phyloP scores from a whole-genome alignment of 2,113 vertebrate species.

The Mus pahari region DNA sequence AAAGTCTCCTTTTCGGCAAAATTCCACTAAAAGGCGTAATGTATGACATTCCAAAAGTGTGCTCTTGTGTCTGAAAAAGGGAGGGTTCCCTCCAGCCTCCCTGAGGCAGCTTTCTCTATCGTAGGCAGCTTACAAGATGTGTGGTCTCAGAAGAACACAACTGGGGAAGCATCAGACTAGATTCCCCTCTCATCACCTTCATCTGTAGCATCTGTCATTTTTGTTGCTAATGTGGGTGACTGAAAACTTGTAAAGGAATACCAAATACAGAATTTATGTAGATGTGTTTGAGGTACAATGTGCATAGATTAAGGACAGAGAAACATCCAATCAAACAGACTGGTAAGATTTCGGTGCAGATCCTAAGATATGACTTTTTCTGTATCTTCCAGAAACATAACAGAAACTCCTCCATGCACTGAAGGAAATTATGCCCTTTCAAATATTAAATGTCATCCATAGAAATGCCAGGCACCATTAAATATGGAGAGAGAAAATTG shows the following conservation, averaged over 20 bases:
- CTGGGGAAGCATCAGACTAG: background rate
- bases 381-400: constrained; percentile 58
- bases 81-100: background rate
- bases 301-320: background rate
- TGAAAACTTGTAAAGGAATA: background rate
- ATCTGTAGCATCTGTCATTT: constrained; percentile 29
- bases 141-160: background rate
- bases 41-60: background rate
- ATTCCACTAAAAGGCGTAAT: constrained; percentile 8
- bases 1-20: background rate
- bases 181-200: constrained; percentile 14
- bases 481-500: constrained; percentile 72
- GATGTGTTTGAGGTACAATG: background rate
- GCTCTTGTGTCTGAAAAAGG: background rate
- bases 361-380: constrained; percentile 45
- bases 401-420: constrained; percentile 52
- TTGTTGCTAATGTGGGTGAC: background rate
- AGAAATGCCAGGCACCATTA: constrained; percentile 70
- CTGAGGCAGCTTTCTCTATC: background rate
- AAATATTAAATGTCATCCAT: constrained; percentile 70
- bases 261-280: constrained; percentile 1
- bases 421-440: constrained; percentile 72
- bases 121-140: background rate
- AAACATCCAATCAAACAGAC: background rate
- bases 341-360: background rate